These are phyloP conservation scores for Eurystomus gularis DNA, from an alignment of 2,113 vertebrate species.

Conservation along the genomic window DNA sequence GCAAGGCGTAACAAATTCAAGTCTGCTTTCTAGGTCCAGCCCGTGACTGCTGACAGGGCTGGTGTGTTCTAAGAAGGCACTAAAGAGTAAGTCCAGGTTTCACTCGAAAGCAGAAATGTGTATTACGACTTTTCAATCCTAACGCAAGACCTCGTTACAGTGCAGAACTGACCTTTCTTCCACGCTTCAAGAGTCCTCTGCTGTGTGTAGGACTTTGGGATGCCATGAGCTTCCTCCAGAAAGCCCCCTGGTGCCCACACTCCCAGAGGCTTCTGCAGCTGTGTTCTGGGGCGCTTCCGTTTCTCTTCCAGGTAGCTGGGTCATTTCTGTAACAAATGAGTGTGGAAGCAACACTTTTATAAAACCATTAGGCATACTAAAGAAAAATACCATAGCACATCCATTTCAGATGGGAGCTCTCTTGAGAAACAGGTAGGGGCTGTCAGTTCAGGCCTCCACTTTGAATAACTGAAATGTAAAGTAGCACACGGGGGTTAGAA, in stretches of 20 bases:
- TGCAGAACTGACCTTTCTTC: not conserved
- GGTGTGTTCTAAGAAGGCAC: not conserved
- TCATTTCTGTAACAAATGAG: not conserved
- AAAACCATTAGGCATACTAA: not conserved
- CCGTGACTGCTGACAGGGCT: not conserved
- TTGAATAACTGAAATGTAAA: slow-evolving; percentile 45
- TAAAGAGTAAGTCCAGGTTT: not conserved
- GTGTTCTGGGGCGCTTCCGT: fast-evolving
- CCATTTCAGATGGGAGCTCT: not conserved
- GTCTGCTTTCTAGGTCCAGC: not conserved
- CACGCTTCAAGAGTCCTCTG: not conserved
- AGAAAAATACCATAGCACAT: not conserved
- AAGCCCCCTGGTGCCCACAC: not conserved
- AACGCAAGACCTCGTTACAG: not conserved
- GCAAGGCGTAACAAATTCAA: not conserved
- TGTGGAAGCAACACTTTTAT: not conserved
- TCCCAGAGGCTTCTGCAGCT: not conserved
- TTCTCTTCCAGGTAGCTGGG: not conserved
- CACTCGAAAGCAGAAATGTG: not conserved
- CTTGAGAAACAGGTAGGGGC: slow-evolving; percentile 11
- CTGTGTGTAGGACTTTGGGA: not conserved
- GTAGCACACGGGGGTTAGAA: not conserved
- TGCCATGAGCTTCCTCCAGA: not conserved
- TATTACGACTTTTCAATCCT: not conserved
- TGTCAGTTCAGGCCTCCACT: not conserved